Conservation (phyloP, 2,113 vertebrate species). For the Empidonax alnorum region DNA sequence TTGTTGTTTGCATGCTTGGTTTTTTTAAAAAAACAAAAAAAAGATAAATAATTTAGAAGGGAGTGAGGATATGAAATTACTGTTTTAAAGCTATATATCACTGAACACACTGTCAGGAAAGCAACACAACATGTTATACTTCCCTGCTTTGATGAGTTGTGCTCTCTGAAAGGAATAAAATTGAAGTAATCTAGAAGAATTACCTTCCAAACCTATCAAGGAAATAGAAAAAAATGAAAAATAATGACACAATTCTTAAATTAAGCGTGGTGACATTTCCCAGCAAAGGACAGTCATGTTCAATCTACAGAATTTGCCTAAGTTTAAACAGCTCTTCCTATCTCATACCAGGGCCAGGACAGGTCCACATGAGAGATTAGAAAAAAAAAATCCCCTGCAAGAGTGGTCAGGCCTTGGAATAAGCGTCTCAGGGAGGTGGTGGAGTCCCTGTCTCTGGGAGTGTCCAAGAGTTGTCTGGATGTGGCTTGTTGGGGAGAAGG, state of each 20-base stretch:
- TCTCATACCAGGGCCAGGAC: background rate
- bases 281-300: background rate
- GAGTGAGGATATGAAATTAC: background rate
- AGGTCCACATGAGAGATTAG: background rate
- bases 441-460: background rate
- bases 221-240: background rate
- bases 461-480: background rate
- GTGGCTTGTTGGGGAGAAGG: background rate
- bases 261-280: background rate
- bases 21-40: background rate
- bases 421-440: background rate
- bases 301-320: background rate
- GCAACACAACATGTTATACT: background rate
- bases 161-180: background rate
- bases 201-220: background rate
- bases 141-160: background rate
- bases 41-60: background rate
- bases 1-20: background rate
- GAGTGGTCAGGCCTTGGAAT: background rate
- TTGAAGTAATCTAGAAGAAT: background rate
- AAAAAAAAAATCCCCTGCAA: background rate
- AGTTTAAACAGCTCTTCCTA: background rate
- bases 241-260: background rate
- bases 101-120: background rate
- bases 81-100: background rate